A percentile compares a stretch with the other conserved stretches of the same genome.
Conservation (phyloP, 2,113 vertebrate genomes). For the Catharus minimus region DNA sequence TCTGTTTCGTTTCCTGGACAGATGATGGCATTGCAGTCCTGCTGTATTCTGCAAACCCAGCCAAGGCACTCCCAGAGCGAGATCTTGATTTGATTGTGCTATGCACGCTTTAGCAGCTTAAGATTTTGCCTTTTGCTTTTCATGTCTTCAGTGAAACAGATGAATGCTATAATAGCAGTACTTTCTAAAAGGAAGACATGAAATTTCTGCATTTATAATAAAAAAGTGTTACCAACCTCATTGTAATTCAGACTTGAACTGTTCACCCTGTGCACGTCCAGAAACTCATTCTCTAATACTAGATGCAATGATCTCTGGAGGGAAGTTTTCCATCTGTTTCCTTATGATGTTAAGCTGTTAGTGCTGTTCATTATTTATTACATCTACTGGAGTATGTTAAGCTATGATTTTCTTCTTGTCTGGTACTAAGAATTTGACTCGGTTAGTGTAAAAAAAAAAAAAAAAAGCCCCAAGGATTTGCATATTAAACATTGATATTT, state of each 20-base stretch:
- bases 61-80: conserved; percentile 19
- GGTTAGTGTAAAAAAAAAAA: conserved; percentile 66
- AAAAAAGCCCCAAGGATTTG: conserved; percentile 38
- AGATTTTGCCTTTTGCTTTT: conserved; percentile 62
- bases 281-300: conserved; percentile 76
- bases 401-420: conserved; percentile 64
- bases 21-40: conserved; percentile 72
- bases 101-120: conserved; percentile 21
- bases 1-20: conserved; percentile 65
- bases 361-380: conserved; percentile 75
- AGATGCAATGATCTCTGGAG: conserved; percentile 73
- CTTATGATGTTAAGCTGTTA: conserved; percentile 71
- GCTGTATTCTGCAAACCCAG: conserved; percentile 30
- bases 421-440: conserved; percentile 64
- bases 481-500: conserved; percentile 64
- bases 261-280: conserved; percentile 71
- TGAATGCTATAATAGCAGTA: conserved; percentile 56
- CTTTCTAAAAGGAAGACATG: conserved; percentile 70
- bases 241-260: conserved; percentile 78
- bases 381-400: conserved; percentile 67
- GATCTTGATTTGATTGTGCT: conserved; percentile 45
- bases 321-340: conserved; percentile 80
- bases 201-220: conserved; percentile 71
- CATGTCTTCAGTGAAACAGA: conserved; percentile 60
- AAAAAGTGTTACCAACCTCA: conserved; percentile 65